Base-by-base conservation (phyloP, 2,888 invertebrate species). In the Habroteleia sp. region DNA sequence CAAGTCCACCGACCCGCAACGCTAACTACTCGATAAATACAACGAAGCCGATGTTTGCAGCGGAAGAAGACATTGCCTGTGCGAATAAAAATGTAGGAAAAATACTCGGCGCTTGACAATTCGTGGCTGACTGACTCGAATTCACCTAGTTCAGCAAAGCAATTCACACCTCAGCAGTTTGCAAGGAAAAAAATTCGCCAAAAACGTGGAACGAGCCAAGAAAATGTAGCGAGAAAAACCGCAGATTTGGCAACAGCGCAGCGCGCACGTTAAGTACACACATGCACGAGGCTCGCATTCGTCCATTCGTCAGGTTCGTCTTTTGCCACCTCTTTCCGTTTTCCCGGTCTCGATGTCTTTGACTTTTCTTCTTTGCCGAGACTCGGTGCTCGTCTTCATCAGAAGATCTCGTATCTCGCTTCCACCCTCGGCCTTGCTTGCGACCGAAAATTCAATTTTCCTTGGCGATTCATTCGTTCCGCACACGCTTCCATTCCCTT, bases 401-500 rank as follows among this genome's bases (percentile, higher is more conserved):
- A 44, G 31, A 41, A 58, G 31, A 20, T 42, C 33, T 23, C 17
- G 42, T 31, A 14, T 25, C 37, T 20, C 39, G 8, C 39, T 37
- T 39, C 27, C 10, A 10, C 52, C 13, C 33, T 27, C 42, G 29
- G 13, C 33, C 33, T 33, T 33, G 42, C 23, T 33, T 33, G 14
- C 42, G 58, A 42, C 58, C 58, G 50, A 63, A 63, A 63, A 63
- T 63, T 63, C 42, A 63, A 63, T 50, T 63, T 41, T 63, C 50
- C 63, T 33, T 31, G 50, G 42, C 63, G 41, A 63, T 63, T 63
- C 63, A 50, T 63, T 63, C 60, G 27, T 16, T 39, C 39, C 31
- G 48, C 39, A 46, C 62, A 20, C 33, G 39, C 48, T 62, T 39
- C 10, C 46, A n/a, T 27, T 39, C 27, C 29, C 41, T 33, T 44